Evolutionary conservation across 2,113 vertebrate species (phyloP).

Genomic region (Etheostoma spectabile): DNA sequence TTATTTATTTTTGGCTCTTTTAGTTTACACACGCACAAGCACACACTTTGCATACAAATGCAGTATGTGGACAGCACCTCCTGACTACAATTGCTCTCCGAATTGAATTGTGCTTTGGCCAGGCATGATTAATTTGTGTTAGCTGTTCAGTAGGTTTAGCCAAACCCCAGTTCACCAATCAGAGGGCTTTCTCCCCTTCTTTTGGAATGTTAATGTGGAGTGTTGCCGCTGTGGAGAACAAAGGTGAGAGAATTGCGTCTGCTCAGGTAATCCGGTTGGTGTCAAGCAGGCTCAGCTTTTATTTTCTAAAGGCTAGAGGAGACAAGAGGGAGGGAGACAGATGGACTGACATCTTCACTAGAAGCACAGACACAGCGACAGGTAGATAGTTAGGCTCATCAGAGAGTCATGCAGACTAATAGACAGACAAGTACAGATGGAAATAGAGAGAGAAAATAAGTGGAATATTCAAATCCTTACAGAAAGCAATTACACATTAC

Average conservation of each 20-base stretch:
- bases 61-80: background rate
- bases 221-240: constrained; percentile 63
- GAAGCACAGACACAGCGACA: background rate
- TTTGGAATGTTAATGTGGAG: constrained; percentile 76
- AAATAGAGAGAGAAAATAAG: constrained; percentile 39
- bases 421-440: background rate
- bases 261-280: constrained; percentile 75
- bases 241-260: constrained; percentile 72
- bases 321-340: constrained; percentile 24
- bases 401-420: constrained; percentile 20
- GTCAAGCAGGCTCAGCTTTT: constrained; percentile 66
- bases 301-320: constrained; percentile 62
- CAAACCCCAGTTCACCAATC: constrained; percentile 67
- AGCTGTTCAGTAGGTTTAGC: constrained; percentile 39
- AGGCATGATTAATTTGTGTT: constrained; percentile 61
- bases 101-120: constrained; percentile 14
- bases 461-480: constrained; percentile 49
- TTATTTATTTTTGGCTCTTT: background rate
- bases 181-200: constrained; percentile 46
- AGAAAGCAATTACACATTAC: background rate
- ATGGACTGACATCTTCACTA: constrained; percentile 11
- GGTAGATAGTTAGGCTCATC: constrained; percentile 35
- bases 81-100: constrained; percentile 24
- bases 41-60: background rate
- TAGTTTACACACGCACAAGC: background rate